phyloP scores from a whole-genome alignment of 1,140 invertebrate genomes.

The Drosophila pectinifera region DNA sequence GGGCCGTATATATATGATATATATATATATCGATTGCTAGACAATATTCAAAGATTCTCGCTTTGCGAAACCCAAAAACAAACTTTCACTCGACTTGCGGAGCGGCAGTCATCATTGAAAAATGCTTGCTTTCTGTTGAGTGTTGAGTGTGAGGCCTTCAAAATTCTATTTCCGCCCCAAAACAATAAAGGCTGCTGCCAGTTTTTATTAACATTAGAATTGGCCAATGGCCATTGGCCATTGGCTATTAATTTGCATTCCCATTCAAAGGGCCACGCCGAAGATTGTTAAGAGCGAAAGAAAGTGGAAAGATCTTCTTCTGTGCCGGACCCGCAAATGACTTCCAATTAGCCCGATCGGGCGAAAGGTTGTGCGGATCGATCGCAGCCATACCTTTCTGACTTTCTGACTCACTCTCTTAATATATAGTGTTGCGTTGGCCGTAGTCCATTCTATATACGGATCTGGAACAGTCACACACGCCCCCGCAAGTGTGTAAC shows the following conservation, averaged over 20 bases:
- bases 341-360: slow-evolving; percentile 60
- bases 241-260: slow-evolving; percentile 78
- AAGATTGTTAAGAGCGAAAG: slow-evolving; percentile 34
- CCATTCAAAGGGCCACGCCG: slow-evolving; percentile 58
- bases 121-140: slow-evolving; percentile 36
- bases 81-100: slow-evolving; percentile 54
- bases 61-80: slow-evolving; percentile 28
- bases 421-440: slow-evolving; percentile 30
- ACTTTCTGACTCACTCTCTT: slow-evolving; percentile 55
- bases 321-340: slow-evolving; percentile 47
- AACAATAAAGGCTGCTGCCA: slow-evolving; percentile 28
- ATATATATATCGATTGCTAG: slow-evolving; percentile 9
- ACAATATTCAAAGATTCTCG: slow-evolving; percentile 30
- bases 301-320: slow-evolving; percentile 43
- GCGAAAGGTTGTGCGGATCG: slow-evolving; percentile 56
- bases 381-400: slow-evolving; percentile 35
- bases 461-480: slow-evolving; percentile 42
- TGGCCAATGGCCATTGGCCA: slow-evolving; percentile 72
- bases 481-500: slow-evolving; percentile 64
- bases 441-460: slow-evolving; percentile 38
- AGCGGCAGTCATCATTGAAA: slow-evolving; percentile 44
- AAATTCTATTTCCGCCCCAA: slow-evolving; percentile 73
- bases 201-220: slow-evolving; percentile 72
- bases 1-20: background rate
- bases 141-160: slow-evolving; percentile 50